These are phyloP conservation scores for Montipora sp. DNA, from an alignment of 64 coral and sea anemone genomes.

Conservation along the genomic window DNA sequence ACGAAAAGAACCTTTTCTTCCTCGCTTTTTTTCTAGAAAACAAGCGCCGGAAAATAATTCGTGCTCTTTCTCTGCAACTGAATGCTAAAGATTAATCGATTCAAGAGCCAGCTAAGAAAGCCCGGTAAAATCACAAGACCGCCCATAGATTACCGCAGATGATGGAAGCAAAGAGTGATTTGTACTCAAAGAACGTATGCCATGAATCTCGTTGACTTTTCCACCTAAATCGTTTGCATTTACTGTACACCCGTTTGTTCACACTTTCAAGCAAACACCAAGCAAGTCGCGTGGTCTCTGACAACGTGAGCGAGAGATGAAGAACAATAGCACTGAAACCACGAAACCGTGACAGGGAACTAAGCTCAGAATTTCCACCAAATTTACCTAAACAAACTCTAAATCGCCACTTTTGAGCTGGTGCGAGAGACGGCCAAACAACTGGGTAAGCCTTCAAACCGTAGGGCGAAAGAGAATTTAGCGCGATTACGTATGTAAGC, in stretches of 20 bases:
- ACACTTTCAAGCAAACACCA: not conserved
- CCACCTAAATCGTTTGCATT: not conserved
- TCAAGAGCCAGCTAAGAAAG: not conserved
- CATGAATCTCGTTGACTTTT: not conserved
- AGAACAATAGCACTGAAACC: slow-evolving; percentile 3
- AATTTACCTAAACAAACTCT: slow-evolving; percentile 54
- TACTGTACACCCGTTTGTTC: not conserved
- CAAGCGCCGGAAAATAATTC: too few species aligned
- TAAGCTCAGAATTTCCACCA: not conserved
- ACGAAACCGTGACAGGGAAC: slow-evolving; percentile 29
- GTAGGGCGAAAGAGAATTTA: not conserved
- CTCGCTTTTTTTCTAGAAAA: not conserved
- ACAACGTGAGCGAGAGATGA: not conserved
- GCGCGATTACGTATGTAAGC: not conserved
- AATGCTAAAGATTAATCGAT: not conserved
- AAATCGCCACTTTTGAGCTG: not conserved
- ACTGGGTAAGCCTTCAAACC: not conserved
- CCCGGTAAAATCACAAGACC: not conserved
- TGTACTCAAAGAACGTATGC: not conserved
- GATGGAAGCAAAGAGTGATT: not conserved
- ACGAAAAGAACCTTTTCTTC: not conserved
- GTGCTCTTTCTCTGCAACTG: not conserved
- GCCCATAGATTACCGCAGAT: not conserved
- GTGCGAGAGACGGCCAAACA: slow-evolving; percentile 7
- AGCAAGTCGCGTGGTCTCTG: slow-evolving; percentile 24